Evolutionary conservation across 2,797 vertebrate species (phyloP), one percentile per base, ranked within the genome.

Genomic region (Enteromius trimaculatus): DNA sequence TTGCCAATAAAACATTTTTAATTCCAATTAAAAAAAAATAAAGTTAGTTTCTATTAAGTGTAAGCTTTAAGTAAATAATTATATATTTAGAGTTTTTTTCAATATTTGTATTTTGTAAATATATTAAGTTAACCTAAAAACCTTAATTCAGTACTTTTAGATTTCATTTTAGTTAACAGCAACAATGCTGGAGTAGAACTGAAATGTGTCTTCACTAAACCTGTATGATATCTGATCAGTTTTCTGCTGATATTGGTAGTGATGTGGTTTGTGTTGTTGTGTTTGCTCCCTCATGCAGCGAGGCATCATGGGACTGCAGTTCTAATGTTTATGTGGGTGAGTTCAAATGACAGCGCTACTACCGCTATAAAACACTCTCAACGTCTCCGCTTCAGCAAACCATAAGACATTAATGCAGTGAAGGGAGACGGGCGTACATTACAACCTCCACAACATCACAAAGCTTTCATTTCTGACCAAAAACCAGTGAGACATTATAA

Each of bases 251-350:
- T 51, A 72, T 31, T 49, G 69, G 49, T 72, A 64, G 26, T 1
- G 3, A 9, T 78, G 77, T 11, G 13, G 26, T 10, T 49, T 44
- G 37, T 51, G 62, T 53, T n/a, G n/a, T 78, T 65, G 26, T 78
- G 1, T 78, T n/a, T n/a, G 2, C 42, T 65, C 60, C 58, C 58
- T n/a, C 76, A 49, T 78, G 39, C 23, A 65, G 60, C 0, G 5
- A 49, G 6, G 26, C 6, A 49, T 78, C 76, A 65, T 78, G 42
- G 39, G 75, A 58, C 55, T 62, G 34, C 9, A 51, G 69, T 55
- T 58, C 26, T n/a, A 62, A 14, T 88, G 80, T 80, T 87, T 66
- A 70, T 83, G 69, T 26, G 82, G 49, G 68, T 84, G 74, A 81
- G 58, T 85, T 65, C n/a, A 84, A 29, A 44, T 72, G 14, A 79